Evolutionary conservation across 35 echinoderm and acorn worm genomes (phyloP), one percentile per base, ranked within the genome.

Genomic region (Lytechinus pictus): DNA sequence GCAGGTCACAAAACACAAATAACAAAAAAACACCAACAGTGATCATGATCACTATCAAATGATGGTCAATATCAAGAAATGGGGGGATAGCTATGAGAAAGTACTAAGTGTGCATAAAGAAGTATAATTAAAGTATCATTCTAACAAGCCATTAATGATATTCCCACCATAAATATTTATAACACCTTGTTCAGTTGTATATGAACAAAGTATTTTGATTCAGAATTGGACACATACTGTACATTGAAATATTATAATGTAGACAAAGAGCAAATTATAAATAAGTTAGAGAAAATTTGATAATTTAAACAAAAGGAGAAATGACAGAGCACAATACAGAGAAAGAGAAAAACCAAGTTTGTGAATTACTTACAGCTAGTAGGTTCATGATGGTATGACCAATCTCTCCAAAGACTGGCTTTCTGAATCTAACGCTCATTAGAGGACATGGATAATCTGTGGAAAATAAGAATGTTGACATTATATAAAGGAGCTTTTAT

Each of bases 311-410:
- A 66, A 16, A 14, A 16, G 0, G 60, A 66, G 60, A 57, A 1
- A 57, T 44, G 60, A 66, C 11, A 66, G 60, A 66, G 14, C 12
- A 5, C 3, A 21, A 71, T 1, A 71, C 13, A 71, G 12, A 1
- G 14, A 71, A 14, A 21, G 1, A 71, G 61, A 19, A 5, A 79
- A 8, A 79, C 19, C 4, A 3, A 13, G 56, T 9, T 11, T 58
- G 56, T 11, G 9, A 58, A 58, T 14, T 33, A 90, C 98, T 99
- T 97, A 99, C 98, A 54, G 98, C 98, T 51, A 99, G 95, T 1
- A 99, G 97, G 94, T 99, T 97, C 98, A 99, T 99, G 57, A 99
- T 99, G 29, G 98, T 99, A 57, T 99, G 98, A 28, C 98, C 98
- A 52, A 99, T 99, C 93, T 99, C 98, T 21, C 97, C 97, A 95